A percentile compares a stretch with the other conserved stretches of the same genome.
Evolutionary conservation across 2,888 invertebrate species (phyloP).

Genomic region (Drosophila vallismaia): DNA sequence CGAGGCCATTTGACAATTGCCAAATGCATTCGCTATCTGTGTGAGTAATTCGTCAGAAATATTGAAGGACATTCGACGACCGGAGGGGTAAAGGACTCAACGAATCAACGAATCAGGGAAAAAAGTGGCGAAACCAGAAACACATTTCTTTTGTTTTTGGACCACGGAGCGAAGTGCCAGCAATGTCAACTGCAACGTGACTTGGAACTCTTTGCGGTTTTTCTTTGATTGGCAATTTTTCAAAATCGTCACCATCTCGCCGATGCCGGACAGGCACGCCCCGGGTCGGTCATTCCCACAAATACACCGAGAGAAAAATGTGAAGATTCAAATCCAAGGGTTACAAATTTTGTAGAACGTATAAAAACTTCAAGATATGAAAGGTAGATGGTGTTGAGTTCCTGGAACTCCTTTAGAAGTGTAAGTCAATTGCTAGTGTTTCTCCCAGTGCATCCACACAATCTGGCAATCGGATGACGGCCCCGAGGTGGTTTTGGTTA

Average conservation of each 20-base stretch:
- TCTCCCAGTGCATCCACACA: conserved; percentile 25
- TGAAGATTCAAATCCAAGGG: not conserved
- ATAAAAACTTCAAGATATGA: too few relatives aligned
- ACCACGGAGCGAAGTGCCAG: conserved; percentile 46
- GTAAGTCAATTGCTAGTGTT: too few relatives aligned
- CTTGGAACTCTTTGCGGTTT: conserved; percentile 71
- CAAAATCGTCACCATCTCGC: conserved; percentile 70
- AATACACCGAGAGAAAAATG: conserved; percentile 9
- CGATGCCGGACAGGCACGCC: conserved; percentile 41
- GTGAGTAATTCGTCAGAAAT: conserved; percentile 69
- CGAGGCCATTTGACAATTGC: conserved; percentile 61
- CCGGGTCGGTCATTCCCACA: conserved; percentile 26
- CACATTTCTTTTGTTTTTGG: conserved; percentile 65
- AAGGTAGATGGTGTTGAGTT: too few relatives aligned
- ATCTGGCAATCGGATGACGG: conserved; percentile 41
- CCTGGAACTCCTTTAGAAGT: too few relatives aligned
- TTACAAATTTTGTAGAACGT: not conserved
- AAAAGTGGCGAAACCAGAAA: conserved; percentile 28
- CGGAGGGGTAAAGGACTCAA: conserved; percentile 3
- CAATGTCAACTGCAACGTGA: conserved; percentile 71
- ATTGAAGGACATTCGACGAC: conserved; percentile 8
- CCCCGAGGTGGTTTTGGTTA: conserved; percentile 61
- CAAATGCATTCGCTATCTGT: conserved; percentile 41
- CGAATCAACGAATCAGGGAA: not conserved
- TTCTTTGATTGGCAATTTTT: conserved; percentile 76